These are phyloP conservation scores for Zaprionus tsacasi DNA, from an alignment of 1,140 invertebrate genomes.

Conservation along the genomic window DNA sequence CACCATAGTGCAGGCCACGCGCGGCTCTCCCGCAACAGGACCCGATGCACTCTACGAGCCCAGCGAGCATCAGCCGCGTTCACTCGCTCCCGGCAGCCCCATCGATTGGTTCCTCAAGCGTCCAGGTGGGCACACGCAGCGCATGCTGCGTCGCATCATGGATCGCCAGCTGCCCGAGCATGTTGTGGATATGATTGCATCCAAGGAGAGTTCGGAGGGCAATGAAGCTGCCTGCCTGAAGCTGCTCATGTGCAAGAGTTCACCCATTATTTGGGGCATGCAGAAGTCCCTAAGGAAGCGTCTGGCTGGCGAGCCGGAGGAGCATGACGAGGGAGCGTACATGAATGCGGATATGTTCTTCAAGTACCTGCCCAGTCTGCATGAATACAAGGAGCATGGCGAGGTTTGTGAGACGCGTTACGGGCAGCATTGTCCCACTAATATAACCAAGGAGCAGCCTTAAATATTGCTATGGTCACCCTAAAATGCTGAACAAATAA, in stretches of 20 bases:
- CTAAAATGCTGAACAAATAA: no score
- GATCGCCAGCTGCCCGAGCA: constrained; percentile 87
- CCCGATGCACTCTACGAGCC: constrained; percentile 62
- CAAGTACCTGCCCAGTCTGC: constrained; percentile 87
- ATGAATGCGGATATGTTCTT: constrained; percentile 84
- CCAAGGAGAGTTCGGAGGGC: constrained; percentile 84
- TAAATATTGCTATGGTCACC: background rate
- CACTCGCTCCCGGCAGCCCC: constrained; percentile 75
- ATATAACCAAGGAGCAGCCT: constrained; percentile 33
- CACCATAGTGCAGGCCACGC: constrained; percentile 59
- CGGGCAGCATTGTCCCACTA: constrained; percentile 83
- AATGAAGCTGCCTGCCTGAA: constrained; percentile 88
- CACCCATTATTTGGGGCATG: constrained; percentile 90
- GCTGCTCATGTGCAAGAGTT: constrained; percentile 90
- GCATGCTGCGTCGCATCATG: constrained; percentile 86
- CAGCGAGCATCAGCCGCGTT: constrained; percentile 64
- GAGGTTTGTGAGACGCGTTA: constrained; percentile 88
- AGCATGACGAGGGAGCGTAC: constrained; percentile 61
- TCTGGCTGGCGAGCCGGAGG: constrained; percentile 52
- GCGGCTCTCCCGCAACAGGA: constrained; percentile 36
- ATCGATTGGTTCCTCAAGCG: constrained; percentile 85
- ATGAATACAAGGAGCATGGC: constrained; percentile 87
- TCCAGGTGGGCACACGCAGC: constrained; percentile 85
- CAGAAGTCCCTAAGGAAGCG: constrained; percentile 87
- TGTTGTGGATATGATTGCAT: constrained; percentile 86